Conservation (phyloP, 2,888 invertebrate genomes). For the Pomacea canaliculata region DNA sequence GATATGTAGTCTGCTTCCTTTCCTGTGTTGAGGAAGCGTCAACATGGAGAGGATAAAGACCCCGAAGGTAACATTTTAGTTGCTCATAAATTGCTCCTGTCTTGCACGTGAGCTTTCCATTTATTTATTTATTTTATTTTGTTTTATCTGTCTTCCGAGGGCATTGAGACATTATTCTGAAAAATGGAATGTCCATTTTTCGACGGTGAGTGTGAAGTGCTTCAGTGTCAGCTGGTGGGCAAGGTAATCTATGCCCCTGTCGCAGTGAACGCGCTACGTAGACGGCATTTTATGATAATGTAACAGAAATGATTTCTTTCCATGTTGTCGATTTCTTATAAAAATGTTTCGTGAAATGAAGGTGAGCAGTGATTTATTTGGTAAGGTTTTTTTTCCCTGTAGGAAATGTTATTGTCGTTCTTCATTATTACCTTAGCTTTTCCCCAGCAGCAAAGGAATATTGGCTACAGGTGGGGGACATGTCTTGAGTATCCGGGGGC, state of each 20-base stretch:
- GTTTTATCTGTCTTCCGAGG: too few species aligned
- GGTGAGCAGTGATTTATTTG: constrained; percentile 9
- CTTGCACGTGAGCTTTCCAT: background rate
- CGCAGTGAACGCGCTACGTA: background rate
- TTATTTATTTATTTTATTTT: background rate
- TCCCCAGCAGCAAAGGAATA: too few species aligned
- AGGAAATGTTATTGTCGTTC: too few species aligned
- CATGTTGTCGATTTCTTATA: constrained; percentile 1
- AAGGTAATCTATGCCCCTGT: constrained; percentile 5
- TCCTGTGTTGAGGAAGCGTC: constrained; percentile 25
- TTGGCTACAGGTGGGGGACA: too few species aligned
- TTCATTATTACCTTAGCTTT: too few species aligned
- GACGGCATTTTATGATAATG: constrained; percentile 28
- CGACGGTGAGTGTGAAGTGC: too few species aligned
- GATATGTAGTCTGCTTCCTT: constrained; percentile 25
- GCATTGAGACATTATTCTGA: too few species aligned
- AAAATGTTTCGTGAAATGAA: constrained; percentile 26
- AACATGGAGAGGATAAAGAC: constrained; percentile 52
- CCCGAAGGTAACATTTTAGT: constrained; percentile 42
- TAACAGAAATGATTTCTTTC: background rate
- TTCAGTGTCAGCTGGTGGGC: too few species aligned
- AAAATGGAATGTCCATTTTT: too few species aligned
- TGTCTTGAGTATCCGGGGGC: too few species aligned
- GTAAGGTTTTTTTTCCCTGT: too few species aligned
- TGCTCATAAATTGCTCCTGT: background rate